Evolutionary conservation across 2,797 vertebrate species (phyloP).

Genomic region (Steatocranus sp.): DNA sequence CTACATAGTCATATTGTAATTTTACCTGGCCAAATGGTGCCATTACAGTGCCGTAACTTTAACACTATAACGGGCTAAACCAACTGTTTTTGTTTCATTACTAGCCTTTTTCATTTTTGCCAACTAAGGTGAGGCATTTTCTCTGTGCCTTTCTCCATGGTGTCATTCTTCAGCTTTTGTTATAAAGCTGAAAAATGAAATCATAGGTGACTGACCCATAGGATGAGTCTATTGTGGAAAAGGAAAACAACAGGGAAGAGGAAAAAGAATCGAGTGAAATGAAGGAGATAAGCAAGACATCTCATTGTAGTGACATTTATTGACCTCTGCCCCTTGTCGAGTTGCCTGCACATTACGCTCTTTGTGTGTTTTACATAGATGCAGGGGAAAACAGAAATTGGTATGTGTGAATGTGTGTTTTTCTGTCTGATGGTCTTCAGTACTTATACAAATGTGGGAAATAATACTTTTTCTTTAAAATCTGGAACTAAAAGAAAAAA

Average conservation of each 20-base stretch:
- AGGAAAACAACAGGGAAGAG: slow-evolving; percentile 4
- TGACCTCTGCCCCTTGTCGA: slow-evolving; percentile 48
- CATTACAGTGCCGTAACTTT: neutral
- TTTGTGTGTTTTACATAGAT: neutral
- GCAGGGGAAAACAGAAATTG: neutral
- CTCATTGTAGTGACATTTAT: slow-evolving; percentile 39
- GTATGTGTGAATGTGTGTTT: neutral
- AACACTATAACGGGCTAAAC: neutral
- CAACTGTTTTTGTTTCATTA: slow-evolving; percentile 11
- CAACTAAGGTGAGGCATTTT: neutral
- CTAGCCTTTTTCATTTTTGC: neutral
- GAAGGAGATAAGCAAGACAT: slow-evolving; percentile 5
- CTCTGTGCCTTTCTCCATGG: neutral
- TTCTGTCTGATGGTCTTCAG: slow-evolving; percentile 13
- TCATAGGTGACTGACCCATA: neutral
- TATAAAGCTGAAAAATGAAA: neutral
- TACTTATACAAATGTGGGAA: slow-evolving; percentile 6
- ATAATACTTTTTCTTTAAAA: slow-evolving; percentile 3
- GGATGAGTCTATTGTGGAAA: slow-evolving; percentile 10
- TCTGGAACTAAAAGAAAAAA: neutral
- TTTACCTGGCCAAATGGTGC: neutral
- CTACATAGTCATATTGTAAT: neutral
- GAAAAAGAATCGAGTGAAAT: neutral
- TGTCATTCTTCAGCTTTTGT: slow-evolving; percentile 9
- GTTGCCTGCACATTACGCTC: slow-evolving; percentile 43